A percentile compares a stretch with the other conserved stretches of the same genome.
Conservation (phyloP, 2,888 invertebrate genomes). For the Mimas tiliae region DNA sequence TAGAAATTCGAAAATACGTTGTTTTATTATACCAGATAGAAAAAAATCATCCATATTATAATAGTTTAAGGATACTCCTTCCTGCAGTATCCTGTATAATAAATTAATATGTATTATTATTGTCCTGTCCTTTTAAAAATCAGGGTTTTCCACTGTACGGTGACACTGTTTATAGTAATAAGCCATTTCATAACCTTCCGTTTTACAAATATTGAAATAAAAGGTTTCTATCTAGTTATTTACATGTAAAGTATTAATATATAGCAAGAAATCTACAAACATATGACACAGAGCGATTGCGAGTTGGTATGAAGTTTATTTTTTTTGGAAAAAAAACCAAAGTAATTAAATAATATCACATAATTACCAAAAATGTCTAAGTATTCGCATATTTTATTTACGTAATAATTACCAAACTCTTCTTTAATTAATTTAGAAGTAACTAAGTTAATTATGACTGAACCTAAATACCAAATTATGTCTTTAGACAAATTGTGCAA, state of each 20-base stretch:
- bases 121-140: neutral
- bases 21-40: no score
- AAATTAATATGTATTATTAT: neutral
- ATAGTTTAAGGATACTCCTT: neutral
- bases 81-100: neutral
- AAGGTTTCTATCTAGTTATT: slow-evolving; percentile 1
- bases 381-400: no score
- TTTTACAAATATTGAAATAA: slow-evolving; percentile 10
- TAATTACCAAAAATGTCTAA: no score
- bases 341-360: no score
- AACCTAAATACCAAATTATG: no score
- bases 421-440: no score
- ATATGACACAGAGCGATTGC: neutral
- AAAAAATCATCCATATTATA: no score
- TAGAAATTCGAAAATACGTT: no score
- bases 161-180: neutral
- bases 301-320: neutral
- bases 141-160: slow-evolving; percentile 14
- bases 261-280: slow-evolving; percentile 5
- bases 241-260: slow-evolving; percentile 15
- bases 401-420: no score
- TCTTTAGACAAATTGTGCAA: no score
- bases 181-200: slow-evolving; percentile 4
- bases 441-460: no score
- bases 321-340: neutral